Evolutionary conservation across 2,888 invertebrate genomes (phyloP).

Genomic region (Dusona sp.): DNA sequence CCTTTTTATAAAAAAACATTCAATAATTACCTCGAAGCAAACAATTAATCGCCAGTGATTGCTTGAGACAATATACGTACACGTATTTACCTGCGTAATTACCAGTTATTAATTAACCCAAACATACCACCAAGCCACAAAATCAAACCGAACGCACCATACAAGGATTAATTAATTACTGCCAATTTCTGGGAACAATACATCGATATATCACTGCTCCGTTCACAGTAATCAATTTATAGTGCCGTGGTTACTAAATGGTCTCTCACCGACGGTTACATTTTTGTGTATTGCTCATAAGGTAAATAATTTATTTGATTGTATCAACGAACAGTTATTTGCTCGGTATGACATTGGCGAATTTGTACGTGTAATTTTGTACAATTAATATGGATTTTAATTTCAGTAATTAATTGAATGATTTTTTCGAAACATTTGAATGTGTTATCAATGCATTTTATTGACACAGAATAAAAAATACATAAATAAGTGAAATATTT

Average conservation of each 20-base stretch:
- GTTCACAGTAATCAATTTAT: background rate
- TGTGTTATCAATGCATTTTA: background rate
- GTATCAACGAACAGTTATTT: background rate
- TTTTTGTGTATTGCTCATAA: background rate
- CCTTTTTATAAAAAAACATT: background rate
- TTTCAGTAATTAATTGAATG: background rate
- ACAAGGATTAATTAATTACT: background rate
- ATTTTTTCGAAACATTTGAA: background rate
- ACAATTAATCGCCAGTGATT: background rate
- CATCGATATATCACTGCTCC: background rate
- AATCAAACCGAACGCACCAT: background rate
- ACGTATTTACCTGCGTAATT: background rate
- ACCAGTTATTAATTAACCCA: background rate
- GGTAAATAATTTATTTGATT: background rate
- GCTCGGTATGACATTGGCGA: background rate
- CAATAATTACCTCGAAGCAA: background rate
- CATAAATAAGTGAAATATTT: background rate
- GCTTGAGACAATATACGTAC: background rate
- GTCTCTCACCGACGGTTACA: background rate
- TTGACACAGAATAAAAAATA: background rate
- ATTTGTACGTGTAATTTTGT: background rate
- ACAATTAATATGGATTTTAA: background rate
- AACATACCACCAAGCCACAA: background rate
- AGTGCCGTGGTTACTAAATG: background rate
- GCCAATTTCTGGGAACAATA: background rate